Conservation (phyloP, 1,140 invertebrate genomes). For the Trichonephila clavata region DNA sequence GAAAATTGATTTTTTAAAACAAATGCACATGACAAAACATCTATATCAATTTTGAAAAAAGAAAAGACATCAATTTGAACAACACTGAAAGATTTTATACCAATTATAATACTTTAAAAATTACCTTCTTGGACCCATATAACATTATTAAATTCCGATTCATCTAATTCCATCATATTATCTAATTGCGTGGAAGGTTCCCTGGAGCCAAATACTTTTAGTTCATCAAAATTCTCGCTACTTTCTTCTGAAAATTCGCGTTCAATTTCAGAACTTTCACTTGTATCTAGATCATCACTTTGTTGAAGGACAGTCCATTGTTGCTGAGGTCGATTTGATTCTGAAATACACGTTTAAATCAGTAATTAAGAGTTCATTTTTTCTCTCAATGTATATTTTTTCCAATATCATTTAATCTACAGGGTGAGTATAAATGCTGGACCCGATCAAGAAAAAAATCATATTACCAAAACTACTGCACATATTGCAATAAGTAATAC, state of each 20-base stretch:
- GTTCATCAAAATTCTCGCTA: background rate
- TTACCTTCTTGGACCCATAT: background rate
- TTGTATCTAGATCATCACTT: background rate
- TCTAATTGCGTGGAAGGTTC: background rate
- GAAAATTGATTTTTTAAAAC: background rate
- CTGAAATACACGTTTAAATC: background rate
- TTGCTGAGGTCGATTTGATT: background rate
- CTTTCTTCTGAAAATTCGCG: background rate
- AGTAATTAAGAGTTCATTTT: no score
- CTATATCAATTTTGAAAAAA: background rate
- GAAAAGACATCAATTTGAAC: background rate
- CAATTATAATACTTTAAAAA: background rate
- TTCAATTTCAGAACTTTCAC: conserved; percentile 10
- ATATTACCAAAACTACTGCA: no score
- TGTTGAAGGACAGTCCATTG: conserved; percentile 3
- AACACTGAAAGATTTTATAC: background rate
- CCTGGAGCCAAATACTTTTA: background rate
- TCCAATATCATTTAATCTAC: no score
- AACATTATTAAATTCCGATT: background rate
- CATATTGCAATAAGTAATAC: no score
- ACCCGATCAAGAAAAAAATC: no score
- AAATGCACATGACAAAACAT: background rate
- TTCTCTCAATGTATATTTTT: no score
- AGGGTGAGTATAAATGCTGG: no score
- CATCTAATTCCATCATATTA: background rate